Base-by-base conservation (phyloP, 2,888 invertebrate species). In the Xanthia icteritia region DNA sequence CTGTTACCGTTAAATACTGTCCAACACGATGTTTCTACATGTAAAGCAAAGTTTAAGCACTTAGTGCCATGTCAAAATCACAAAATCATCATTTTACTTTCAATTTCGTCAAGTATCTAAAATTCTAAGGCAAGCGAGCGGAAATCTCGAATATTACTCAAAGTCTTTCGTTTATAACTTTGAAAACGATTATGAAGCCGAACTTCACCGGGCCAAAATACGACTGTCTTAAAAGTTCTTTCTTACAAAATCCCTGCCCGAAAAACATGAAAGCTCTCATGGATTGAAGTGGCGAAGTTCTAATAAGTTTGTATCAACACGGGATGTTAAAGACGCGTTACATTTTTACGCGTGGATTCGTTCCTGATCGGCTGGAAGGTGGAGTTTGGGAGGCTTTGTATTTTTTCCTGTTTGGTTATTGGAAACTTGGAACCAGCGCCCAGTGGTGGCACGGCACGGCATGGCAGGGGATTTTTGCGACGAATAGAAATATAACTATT, bases 241-340 rank as follows among this genome's bases (percentile, higher is more conserved):
- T 64, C 64, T 42, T 45, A 58, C 31, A 72, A 86, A 83, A 72
- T 68, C 69, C 68, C 36, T 42, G 68, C 68, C 13, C 68, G 36
- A 36, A 17, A 86, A 79, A 88, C 86, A 77, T 71, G 69, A 56
- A 69, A 71, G 78, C 74, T 74, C 58, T 74, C 65, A 78, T 77
- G 39, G 78, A 79, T 70, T 65, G 76, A 76, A 88, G 73, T 75
- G 80, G 51, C 15, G 72, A 86, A 86, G 75, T 86, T 88, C 67
- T 86, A 81, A 83, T 77, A 86, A 86, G 84, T 84, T 83, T 78
- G 78, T 72, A 88, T 79, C 83, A 87, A 88, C 78, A 83, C 64
- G 66, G 48, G 71, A 75, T 78, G 72, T 83, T 76, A 71, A 39
- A 51, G 61, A 27, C 58, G 42, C 61, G 76, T 77, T 48, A 80